Conservation (phyloP, 2,888 invertebrate genomes). For the Nesidiocoris tenuis region DNA sequence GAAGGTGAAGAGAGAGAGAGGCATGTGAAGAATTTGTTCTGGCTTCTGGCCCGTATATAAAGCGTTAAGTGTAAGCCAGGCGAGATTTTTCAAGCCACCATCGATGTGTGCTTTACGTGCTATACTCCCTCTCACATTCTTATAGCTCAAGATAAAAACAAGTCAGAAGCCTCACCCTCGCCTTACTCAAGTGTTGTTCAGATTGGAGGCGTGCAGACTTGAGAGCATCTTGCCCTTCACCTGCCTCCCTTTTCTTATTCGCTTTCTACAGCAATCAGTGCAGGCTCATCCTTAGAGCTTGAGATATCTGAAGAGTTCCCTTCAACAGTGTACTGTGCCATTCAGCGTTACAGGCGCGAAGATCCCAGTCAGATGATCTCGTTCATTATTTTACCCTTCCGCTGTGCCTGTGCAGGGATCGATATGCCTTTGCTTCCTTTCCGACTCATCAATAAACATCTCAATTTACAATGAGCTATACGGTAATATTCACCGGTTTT, state of each 20-base stretch:
- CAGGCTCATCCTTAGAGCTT: slow-evolving; percentile 7
- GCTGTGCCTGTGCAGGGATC: too few relatives aligned
- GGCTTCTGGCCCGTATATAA: too few relatives aligned
- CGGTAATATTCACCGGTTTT: too few relatives aligned
- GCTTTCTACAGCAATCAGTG: not conserved
- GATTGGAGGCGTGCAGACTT: slow-evolving; percentile 27
- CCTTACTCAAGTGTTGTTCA: slow-evolving; percentile 26
- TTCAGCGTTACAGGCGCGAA: not conserved
- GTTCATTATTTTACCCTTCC: not conserved
- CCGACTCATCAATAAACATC: too few relatives aligned
- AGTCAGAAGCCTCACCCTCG: not conserved
- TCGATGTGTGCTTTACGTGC: not conserved
- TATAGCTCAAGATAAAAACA: not conserved
- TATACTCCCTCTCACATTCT: not conserved
- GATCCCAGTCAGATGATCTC: not conserved
- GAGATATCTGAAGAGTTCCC: slow-evolving; percentile 3
- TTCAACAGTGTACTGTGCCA: not conserved
- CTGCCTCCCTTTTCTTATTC: slow-evolving; percentile 2
- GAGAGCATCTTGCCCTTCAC: not conserved
- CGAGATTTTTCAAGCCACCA: not conserved
- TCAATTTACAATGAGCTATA: too few relatives aligned
- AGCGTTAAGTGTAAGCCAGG: not conserved
- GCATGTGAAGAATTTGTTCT: too few relatives aligned
- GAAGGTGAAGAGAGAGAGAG: too few relatives aligned
- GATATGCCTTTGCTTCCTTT: too few relatives aligned